Percentiles rank a stretch among this genome's conserved stretches.
These are phyloP conservation scores for Lochmaea capreae DNA, from an alignment of 2,888 invertebrate genomes.

Conservation along the genomic window DNA sequence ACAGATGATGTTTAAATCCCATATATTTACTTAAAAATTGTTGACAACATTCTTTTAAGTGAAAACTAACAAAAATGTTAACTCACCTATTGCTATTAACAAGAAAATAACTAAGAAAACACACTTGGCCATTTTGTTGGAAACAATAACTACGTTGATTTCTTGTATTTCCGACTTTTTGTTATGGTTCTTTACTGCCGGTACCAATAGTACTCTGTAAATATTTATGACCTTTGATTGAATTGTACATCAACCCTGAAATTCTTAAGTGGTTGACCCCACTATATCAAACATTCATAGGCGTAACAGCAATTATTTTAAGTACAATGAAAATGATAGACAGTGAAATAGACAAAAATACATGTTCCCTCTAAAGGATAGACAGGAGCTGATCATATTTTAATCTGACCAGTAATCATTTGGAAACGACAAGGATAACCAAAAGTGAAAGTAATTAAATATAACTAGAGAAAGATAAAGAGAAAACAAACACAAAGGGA, in stretches of 20 bases:
- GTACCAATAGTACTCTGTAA: conserved; percentile 2
- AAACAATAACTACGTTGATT: neutral
- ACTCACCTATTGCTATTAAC: conserved; percentile 6
- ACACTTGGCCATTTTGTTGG: neutral
- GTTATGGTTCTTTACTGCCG: neutral
- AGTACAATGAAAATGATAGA: neutral
- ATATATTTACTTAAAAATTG: neutral
- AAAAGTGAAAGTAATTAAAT: too few species aligned
- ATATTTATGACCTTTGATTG: conserved; percentile 20
- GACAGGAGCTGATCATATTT: too few species aligned
- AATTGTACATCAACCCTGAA: conserved; percentile 8
- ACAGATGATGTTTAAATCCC: too few species aligned
- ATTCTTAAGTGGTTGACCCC: conserved; percentile 10
- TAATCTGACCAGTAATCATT: too few species aligned
- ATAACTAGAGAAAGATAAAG: too few species aligned
- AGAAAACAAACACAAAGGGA: too few species aligned
- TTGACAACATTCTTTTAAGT: neutral
- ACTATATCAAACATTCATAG: conserved; percentile 3
- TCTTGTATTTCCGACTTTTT: neutral
- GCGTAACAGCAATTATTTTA: neutral
- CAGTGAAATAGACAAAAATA: neutral
- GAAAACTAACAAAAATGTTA: neutral
- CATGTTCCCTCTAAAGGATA: too few species aligned
- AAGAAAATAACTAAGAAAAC: conserved; percentile 5
- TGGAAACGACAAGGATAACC: too few species aligned